Evolutionary conservation across 92 coral and sea anemone genomes (phyloP).

Genomic region (Epizoanthus fatuus): DNA sequence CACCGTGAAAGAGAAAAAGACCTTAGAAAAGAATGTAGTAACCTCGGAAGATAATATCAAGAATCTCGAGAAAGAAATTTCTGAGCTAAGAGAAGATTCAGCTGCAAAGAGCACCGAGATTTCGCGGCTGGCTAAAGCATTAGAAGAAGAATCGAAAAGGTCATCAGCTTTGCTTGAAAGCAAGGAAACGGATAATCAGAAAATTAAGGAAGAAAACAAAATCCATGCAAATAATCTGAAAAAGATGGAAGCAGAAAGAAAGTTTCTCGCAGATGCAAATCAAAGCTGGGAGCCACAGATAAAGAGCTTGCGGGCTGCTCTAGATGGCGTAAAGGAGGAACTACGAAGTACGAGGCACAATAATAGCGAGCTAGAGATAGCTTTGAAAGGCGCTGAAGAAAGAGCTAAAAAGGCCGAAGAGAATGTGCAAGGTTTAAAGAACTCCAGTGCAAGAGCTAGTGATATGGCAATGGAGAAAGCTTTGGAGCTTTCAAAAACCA

Average conservation of each 20-base stretch:
- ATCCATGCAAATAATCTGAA: constrained; percentile 58
- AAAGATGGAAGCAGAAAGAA: constrained; percentile 52
- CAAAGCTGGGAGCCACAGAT: constrained; percentile 65
- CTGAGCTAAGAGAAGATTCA: constrained; percentile 57
- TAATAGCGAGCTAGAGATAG: constrained; percentile 66
- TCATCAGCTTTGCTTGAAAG: constrained; percentile 69
- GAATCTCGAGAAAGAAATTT: constrained; percentile 68
- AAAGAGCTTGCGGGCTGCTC: constrained; percentile 49
- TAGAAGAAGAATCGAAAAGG: constrained; percentile 71
- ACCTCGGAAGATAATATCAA: constrained; percentile 68
- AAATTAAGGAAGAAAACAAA: constrained; percentile 55
- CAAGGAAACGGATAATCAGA: constrained; percentile 61
- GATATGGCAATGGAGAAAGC: constrained; percentile 99
- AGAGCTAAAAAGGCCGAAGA: constrained; percentile 72
- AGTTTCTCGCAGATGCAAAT: constrained; percentile 41
- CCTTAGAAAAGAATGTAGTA: constrained; percentile 64
- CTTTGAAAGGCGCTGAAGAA: constrained; percentile 58
- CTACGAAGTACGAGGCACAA: constrained; percentile 57
- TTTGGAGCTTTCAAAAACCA: constrained; percentile 89
- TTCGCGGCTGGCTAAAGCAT: constrained; percentile 57
- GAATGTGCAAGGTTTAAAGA: constrained; percentile 65
- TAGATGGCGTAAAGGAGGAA: constrained; percentile 71
- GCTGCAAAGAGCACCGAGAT: constrained; percentile 65
- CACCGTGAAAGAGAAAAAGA: constrained; percentile 62
- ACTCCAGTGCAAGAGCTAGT: constrained; percentile 81